A percentile compares a stretch with the other conserved stretches of the same genome.
These are phyloP conservation scores for Capitella teleta DNA, from an alignment of 1,140 invertebrate species.

Conservation along the genomic window DNA sequence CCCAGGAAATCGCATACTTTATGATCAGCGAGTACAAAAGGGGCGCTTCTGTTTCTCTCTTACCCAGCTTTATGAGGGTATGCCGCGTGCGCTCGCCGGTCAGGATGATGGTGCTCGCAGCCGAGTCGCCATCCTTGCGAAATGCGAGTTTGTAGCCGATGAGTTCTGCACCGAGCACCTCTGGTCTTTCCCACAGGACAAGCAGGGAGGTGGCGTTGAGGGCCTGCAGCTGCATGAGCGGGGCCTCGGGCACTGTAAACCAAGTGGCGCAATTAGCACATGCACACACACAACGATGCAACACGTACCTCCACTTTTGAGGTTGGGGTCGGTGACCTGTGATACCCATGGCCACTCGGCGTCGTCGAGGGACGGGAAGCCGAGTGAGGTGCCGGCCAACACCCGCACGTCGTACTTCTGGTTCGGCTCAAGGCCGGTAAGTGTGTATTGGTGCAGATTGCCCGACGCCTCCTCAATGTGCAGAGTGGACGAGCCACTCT, in stretches of 20 bases:
- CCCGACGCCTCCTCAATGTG: conserved; percentile 42
- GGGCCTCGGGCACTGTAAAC: neutral
- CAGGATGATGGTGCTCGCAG: conserved; percentile 1
- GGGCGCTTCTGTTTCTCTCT: neutral
- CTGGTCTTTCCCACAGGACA: conserved; percentile 2
- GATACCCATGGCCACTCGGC: conserved; percentile 45
- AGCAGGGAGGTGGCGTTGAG: conserved; percentile 1
- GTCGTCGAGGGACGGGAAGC: conserved; percentile 39
- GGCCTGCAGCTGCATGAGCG: neutral
- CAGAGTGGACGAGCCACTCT: conserved; percentile 28
- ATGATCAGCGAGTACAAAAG: no score
- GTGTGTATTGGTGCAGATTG: conserved; percentile 39
- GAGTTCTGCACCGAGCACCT: neutral
- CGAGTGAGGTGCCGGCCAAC: conserved; percentile 42
- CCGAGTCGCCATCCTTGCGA: neutral
- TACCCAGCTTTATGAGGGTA: conserved; percentile 4
- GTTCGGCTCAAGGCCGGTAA: conserved; percentile 47
- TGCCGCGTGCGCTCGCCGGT: neutral
- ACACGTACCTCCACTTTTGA: neutral
- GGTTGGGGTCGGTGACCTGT: neutral
- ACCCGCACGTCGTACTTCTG: conserved; percentile 51
- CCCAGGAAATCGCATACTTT: no score
- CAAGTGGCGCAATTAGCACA: no score
- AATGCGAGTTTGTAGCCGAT: conserved; percentile 3
- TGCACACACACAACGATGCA: no score